Percentiles rank a stretch among this genome's conserved stretches.
phyloP scores from a whole-genome alignment of 2,797 vertebrate species.

The Nannoperca obscura region DNA sequence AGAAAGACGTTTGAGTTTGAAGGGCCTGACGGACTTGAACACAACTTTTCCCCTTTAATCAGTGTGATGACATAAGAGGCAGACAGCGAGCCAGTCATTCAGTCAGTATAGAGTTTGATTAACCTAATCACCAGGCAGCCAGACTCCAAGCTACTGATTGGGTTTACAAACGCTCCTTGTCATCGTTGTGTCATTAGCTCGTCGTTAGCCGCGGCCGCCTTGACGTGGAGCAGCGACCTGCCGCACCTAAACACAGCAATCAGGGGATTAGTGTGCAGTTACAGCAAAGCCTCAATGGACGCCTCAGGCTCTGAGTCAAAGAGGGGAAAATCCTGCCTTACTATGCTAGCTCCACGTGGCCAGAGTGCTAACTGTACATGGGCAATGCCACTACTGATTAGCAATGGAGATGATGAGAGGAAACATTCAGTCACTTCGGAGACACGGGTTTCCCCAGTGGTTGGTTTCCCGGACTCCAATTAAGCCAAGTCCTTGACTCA shows the following conservation, averaged over 20 bases:
- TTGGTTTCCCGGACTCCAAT: conserved; percentile 72
- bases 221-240: conserved; percentile 78
- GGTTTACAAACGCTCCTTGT: conserved; percentile 82
- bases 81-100: conserved; percentile 73
- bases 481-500: conserved; percentile 60
- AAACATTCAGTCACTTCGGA: conserved; percentile 79
- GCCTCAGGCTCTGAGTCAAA: conserved; percentile 71
- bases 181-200: conserved; percentile 81
- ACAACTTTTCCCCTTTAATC: conserved; percentile 78
- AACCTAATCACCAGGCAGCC: conserved; percentile 79
- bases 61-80: conserved; percentile 74
- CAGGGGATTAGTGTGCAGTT: conserved; percentile 81
- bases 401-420: conserved; percentile 73
- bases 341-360: conserved; percentile 58
- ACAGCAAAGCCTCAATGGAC: conserved; percentile 73
- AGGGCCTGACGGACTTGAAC: conserved; percentile 52
- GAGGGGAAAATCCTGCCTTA: conserved; percentile 61
- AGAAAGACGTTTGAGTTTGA: conserved; percentile 54
- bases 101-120: conserved; percentile 76
- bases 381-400: conserved; percentile 75
- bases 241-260: conserved; percentile 83
- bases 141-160: conserved; percentile 76
- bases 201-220: conserved; percentile 77
- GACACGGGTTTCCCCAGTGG: conserved; percentile 41
- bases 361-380: conserved; percentile 66